Evolutionary conservation across 2,888 invertebrate species (phyloP).

Genomic region (Leptinotarsa peninsularis): DNA sequence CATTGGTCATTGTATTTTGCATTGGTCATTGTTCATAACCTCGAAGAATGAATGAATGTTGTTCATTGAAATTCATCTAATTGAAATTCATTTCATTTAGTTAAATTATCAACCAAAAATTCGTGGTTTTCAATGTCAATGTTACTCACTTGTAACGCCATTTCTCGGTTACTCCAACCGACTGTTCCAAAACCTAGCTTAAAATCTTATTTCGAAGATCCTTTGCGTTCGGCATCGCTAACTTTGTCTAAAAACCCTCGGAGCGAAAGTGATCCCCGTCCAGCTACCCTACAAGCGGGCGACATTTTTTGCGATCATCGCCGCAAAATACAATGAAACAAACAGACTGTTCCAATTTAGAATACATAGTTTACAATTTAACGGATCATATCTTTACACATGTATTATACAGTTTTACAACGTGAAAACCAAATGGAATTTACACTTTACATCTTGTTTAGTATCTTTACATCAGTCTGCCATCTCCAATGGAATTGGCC

Average conservation of each 20-base stretch:
- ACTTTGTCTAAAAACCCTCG: conserved; percentile 37
- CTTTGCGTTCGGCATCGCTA: conserved; percentile 23
- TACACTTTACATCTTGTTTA: conserved; percentile 68
- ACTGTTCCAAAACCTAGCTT: too few relatives aligned
- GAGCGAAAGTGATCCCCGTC: conserved; percentile 68
- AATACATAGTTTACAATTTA: conserved; percentile 60
- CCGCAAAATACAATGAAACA: conserved; percentile 50
- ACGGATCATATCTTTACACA: conserved; percentile 67
- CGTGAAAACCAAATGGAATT: conserved; percentile 65
- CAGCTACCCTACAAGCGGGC: conserved; percentile 65
- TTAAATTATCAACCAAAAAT: too few relatives aligned
- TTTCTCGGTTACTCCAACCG: too few relatives aligned
- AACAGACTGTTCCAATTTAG: conserved; percentile 53
- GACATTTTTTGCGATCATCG: conserved; percentile 33
- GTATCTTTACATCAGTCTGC: conserved; percentile 68
- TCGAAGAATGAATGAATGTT: too few relatives aligned
- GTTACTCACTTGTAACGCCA: too few relatives aligned
- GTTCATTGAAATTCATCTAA: too few relatives aligned
- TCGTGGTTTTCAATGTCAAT: too few relatives aligned
- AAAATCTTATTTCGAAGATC: background rate
- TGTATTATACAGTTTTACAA: conserved; percentile 66
- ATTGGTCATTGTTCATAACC: too few relatives aligned
- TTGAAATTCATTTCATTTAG: too few relatives aligned
- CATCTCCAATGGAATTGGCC: conserved; percentile 59
- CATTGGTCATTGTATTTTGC: too few relatives aligned